Evolutionary conservation across 2,113 vertebrate genomes (phyloP), one percentile per base, ranked within the genome.

Genomic region (Haemorhous mexicanus): DNA sequence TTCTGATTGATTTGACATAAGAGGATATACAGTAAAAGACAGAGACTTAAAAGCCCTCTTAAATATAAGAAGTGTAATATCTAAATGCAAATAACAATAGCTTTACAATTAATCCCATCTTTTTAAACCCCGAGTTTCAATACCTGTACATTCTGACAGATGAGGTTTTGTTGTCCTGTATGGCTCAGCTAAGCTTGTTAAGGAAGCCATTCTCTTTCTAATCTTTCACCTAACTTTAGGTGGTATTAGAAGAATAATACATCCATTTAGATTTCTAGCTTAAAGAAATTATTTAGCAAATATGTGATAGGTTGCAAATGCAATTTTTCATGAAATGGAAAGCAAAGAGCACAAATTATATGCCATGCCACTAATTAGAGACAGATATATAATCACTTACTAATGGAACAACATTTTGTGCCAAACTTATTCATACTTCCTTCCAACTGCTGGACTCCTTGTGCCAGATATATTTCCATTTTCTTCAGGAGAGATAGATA

Each of bases 391-490:
- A 93, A 96, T 90, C 59, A 94, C 61, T 83, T 76, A 87, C 81
- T 90, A 91, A 89, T 92, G 66, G 84, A 77, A 95, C 47, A 89
- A 33, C 67, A 89, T 89, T 97, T 94, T 96, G 84, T 92, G 86
- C 95, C 94, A 97, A 89, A 91, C 28, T 77, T 94, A 96, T 93
- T 96, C 96, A 95, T 72, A 89, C 67, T 89, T 97, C 79, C 49
- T 89, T 95, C 94, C 82, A 95, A 97, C 68, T 96, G 80, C 91
- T 84, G 93, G 83, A 82, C 75, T 94, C 47, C 77, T 96, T 73
- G 79, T 96, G 91, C 84, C 92, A 95, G 82, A 92, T 94, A 62
- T 73, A 97, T 79, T 96, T 97, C 96, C 94, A 91, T 96, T 97
- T 93, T 96, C 86, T 96, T 96, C 87, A 89, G 83, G 90, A 93